A percentile compares a stretch with the other conserved stretches of the same genome.
Conservation (phyloP, 1,140 invertebrate genomes). For the Frieseomelitta varia region DNA sequence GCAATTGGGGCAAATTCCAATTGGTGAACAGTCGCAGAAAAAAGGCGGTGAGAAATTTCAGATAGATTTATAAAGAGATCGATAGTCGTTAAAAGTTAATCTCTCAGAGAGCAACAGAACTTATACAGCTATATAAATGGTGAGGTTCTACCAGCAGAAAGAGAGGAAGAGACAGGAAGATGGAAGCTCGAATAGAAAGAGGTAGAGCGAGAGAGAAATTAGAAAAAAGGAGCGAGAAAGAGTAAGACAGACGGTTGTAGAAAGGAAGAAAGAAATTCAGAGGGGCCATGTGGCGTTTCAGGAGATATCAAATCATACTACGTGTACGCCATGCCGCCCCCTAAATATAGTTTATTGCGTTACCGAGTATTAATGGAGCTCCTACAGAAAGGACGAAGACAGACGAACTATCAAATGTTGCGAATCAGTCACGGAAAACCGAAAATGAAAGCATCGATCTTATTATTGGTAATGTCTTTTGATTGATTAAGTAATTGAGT, state of each 20-base stretch:
- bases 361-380: conserved; percentile 80
- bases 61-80: conserved; percentile 35
- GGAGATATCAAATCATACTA: conserved; percentile 80
- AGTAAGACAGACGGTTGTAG: conserved; percentile 1
- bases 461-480: conserved; percentile 3
- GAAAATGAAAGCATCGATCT: conserved; percentile 47
- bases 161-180: neutral
- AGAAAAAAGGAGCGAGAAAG: conserved; percentile 11
- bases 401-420: conserved; percentile 27
- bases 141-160: conserved; percentile 20
- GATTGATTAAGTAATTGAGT: neutral
- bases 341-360: conserved; percentile 82
- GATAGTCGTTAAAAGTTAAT: conserved; percentile 58
- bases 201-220: conserved; percentile 4
- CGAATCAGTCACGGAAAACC: conserved; percentile 41
- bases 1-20: neutral
- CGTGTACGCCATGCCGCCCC: conserved; percentile 74
- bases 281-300: conserved; percentile 79
- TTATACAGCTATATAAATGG: conserved; percentile 28
- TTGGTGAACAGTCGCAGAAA: too few species aligned
- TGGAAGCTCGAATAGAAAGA: neutral
- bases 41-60: neutral
- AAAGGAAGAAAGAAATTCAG: conserved; percentile 65
- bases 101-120: conserved; percentile 32
- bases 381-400: conserved; percentile 74